Evolutionary conservation across 2,888 invertebrate species (phyloP).

Genomic region (Hirtodrosophila trivittata): DNA sequence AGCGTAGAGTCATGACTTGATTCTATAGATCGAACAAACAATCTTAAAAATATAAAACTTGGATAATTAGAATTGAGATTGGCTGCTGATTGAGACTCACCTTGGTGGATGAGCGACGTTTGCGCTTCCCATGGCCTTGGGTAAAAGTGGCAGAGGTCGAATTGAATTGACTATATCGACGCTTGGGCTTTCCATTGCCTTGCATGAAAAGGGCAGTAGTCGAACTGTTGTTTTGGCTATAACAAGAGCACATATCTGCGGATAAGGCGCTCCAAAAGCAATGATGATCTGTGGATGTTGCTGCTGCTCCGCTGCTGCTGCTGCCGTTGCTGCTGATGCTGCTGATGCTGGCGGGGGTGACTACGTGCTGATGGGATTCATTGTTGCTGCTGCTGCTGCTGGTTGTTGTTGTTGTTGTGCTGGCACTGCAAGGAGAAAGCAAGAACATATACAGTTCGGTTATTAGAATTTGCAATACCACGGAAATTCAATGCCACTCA

Average conservation of each 20-base stretch:
- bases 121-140: slow-evolving; percentile 38
- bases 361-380: slow-evolving; percentile 37
- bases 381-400: slow-evolving; percentile 38
- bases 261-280: slow-evolving; percentile 7
- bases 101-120: slow-evolving; percentile 30
- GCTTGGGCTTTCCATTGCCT: no score
- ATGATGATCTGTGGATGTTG: slow-evolving; percentile 13
- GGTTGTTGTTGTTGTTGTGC: slow-evolving; percentile 39
- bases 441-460: slow-evolving; percentile 10
- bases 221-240: slow-evolving; percentile 26
- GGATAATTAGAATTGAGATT: no score
- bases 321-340: slow-evolving; percentile 23
- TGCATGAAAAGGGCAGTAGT: no score
- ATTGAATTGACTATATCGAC: slow-evolving; percentile 33
- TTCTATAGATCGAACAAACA: no score
- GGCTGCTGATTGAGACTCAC: slow-evolving; percentile 30
- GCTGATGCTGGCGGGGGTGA: slow-evolving; percentile 43
- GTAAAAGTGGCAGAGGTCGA: slow-evolving; percentile 13
- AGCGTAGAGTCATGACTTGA: no score
- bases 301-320: slow-evolving; percentile 24
- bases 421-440: slow-evolving; percentile 45
- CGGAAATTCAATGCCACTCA: slow-evolving; percentile 45
- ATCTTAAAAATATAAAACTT: no score
- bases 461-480: slow-evolving; percentile 17
- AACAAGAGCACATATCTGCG: slow-evolving; percentile 40